phyloP scores from a whole-genome alignment of 2,113 vertebrate species.

The Centrocercus urophasianus region DNA sequence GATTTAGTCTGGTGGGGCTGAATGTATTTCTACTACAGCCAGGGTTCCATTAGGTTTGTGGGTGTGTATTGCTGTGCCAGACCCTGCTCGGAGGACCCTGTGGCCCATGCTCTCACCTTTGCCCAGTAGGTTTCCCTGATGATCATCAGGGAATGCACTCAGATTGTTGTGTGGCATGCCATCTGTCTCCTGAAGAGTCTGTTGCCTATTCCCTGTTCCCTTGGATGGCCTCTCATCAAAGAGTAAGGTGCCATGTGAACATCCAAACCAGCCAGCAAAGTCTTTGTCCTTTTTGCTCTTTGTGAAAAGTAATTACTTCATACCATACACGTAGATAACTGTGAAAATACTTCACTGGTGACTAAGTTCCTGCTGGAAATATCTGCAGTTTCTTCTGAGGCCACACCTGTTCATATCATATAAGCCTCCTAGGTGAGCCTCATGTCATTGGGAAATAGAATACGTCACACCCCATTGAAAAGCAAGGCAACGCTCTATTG shows the following conservation, averaged over 20 bases:
- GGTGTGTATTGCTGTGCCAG: neutral
- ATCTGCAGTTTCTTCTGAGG: neutral
- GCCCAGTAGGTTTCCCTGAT: neutral
- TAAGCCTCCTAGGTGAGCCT: neutral
- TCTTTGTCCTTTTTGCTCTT: neutral
- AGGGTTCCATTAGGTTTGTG: neutral
- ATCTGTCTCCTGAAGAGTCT: neutral
- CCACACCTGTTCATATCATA: neutral
- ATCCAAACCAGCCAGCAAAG: neutral
- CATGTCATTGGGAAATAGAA: conserved; percentile 9
- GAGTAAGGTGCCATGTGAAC: neutral
- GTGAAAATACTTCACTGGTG: neutral
- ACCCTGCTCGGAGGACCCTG: neutral
- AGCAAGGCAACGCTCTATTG: neutral
- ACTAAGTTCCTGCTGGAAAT: conserved; percentile 35
- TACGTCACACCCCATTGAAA: neutral
- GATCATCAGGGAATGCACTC: neutral
- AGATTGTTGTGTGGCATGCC: accelerated
- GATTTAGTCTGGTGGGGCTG: neutral
- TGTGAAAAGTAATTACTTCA: neutral
- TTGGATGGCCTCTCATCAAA: neutral
- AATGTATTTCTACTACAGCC: neutral
- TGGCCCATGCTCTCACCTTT: neutral
- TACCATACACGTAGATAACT: neutral
- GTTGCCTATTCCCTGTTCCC: neutral